Evolutionary conservation across 1,140 invertebrate species (phyloP).

Genomic region (Hypothenemus hampei): DNA sequence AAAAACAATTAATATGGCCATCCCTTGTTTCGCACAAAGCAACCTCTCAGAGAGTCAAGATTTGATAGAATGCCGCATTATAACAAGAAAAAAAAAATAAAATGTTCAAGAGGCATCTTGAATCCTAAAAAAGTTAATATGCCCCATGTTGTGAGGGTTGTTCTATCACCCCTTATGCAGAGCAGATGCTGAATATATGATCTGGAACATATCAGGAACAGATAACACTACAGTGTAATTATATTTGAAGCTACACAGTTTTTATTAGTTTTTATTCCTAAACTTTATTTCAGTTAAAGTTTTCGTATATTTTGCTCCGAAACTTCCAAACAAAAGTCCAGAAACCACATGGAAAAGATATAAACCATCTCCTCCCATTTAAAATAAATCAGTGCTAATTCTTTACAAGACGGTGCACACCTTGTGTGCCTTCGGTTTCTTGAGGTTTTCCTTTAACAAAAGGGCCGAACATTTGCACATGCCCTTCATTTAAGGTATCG

Average conservation of each 20-base stretch:
- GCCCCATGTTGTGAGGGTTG: conserved; percentile 5
- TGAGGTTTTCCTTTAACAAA: conserved; percentile 23
- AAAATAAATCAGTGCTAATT: conserved; percentile 30
- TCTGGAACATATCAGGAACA: conserved; percentile 1
- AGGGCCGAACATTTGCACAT: conserved; percentile 25
- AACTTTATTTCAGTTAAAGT: no score
- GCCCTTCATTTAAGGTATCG: conserved; percentile 31
- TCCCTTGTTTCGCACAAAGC: conserved; percentile 1
- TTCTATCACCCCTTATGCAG: background rate
- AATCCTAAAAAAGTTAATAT: conserved; percentile 1
- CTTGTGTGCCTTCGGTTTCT: conserved; percentile 19
- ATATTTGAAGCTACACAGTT: no score
- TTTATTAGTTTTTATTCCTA: no score
- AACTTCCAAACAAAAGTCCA: no score
- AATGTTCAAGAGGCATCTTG: conserved; percentile 2
- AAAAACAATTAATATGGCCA: background rate
- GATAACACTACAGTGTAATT: background rate
- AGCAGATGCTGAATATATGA: conserved; percentile 9
- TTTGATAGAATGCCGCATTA: background rate
- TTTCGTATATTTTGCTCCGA: no score
- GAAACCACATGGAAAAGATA: conserved; percentile 13
- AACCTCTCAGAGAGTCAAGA: background rate
- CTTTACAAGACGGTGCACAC: conserved; percentile 16
- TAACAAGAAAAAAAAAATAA: background rate
- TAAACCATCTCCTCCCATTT: conserved; percentile 26